Base-by-base conservation (phyloP, 2,797 vertebrate genomes). In the Eulemur mongoz region DNA sequence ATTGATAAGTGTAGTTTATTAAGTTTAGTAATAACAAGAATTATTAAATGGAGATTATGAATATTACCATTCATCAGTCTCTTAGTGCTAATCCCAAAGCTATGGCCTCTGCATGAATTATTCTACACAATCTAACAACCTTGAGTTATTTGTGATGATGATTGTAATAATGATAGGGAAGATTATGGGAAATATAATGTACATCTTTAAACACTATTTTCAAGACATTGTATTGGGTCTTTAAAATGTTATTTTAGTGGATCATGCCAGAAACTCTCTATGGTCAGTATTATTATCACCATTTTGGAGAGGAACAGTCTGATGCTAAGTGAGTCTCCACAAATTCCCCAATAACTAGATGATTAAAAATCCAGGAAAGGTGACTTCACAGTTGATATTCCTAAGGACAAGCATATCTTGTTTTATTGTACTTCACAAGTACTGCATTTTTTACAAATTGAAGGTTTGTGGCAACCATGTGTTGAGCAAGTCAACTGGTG, bases 241-340 rank as follows among this genome's bases (percentile, higher is more conserved):
- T 85, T 70, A 86, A 70, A 13, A 17, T 57, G 17, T 75, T 92
- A 40, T 81, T 89, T 96, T 89, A 91, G 63, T 89, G n/a, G 17
- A 67, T 70, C 25, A 79, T 79, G 52, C 23, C 54, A 65, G 7
- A 9, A 80, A 43, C 45, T 86, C 32, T 50, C 52, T 63, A 22
- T 4, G 12, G 15, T 40, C 0, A 48, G 23, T 38, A 38, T 76
- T 75, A 70, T 54, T 70, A 69, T 54, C 27, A 83, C 20, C 8
- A 54, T 69, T 81, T 90, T 72, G 38, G 7, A 93, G n/a, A 84
- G 52, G 15, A 85, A 76, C 0, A 48, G 7, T 75, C 5, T 69
- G 35, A 73, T 65, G 13, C 40, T 92, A 92, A 38, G 6, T 7
- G 5, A 57, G 27, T 70, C 7, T 83, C 54, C 43, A 73, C 4